Evolutionary conservation across 2,113 vertebrate genomes (phyloP).

Genomic region (Anthoscopus minutus): DNA sequence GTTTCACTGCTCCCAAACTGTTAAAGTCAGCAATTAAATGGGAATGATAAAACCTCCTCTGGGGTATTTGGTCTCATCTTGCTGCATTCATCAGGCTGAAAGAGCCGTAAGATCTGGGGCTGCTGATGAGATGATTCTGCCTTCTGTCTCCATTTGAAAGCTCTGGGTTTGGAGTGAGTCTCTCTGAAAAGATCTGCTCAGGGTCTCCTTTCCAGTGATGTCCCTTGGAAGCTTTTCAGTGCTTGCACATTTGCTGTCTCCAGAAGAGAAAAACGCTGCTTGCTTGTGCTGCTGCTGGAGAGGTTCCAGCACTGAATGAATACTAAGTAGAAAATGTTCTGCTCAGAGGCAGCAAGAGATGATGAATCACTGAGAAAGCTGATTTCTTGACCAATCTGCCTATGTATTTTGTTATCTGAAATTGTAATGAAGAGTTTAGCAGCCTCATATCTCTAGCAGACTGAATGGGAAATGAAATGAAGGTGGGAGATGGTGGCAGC

Average conservation of each 20-base stretch:
- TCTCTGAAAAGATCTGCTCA: neutral
- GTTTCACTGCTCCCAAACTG: neutral
- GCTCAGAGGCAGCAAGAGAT: slow-evolving; percentile 9
- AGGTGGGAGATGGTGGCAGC: neutral
- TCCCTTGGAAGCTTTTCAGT: neutral
- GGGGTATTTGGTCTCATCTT: neutral
- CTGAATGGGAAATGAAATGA: neutral
- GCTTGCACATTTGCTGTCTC: neutral
- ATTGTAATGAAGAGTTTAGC: neutral
- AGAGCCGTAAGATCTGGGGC: neutral
- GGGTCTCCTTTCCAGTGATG: neutral
- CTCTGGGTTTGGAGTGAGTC: neutral
- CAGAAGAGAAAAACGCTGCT: neutral
- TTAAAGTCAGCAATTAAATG: neutral
- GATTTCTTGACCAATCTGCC: slow-evolving; percentile 2
- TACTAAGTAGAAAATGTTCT: neutral
- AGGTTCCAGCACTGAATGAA: neutral
- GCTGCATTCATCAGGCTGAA: neutral
- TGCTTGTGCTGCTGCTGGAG: neutral
- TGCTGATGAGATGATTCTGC: neutral
- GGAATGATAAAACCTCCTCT: neutral
- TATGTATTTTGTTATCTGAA: neutral
- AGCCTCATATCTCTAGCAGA: neutral
- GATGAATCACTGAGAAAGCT: neutral
- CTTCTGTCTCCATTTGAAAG: neutral